Base-by-base conservation (phyloP, 2,797 vertebrate species). In the Myotis pilosus region DNA sequence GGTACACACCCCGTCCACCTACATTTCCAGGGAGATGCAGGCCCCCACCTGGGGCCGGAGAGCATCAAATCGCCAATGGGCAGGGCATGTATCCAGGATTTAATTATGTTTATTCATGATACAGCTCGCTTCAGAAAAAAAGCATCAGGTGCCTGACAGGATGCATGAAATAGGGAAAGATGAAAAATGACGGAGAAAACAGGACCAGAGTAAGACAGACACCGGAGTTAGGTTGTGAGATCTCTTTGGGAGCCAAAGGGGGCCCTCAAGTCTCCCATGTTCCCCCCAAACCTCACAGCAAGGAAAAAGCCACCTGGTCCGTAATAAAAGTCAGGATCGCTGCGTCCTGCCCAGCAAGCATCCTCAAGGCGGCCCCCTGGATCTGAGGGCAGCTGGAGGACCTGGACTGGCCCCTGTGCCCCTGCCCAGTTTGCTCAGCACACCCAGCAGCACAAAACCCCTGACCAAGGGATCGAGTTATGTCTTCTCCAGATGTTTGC, bases 311-410 rank as follows among this genome's bases (percentile, higher is more conserved):
- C 8, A 10, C 33, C 64, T 44, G n/a, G 3, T 64, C 53, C 30
- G 10, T n/a, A 57, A 28, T 10, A 10, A 36, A 55, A 36, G 0
- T 86, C 49, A 28, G 3, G 1, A 15, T 38, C 0, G 1, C 51
- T 41, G 17, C 16, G 33, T 13, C 1, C 44, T 19, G 4, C 49
- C 53, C 41, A 91, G 76, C 1, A 3, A 22, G 82, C 13, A 20
- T 49, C 28, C 68, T 36, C 53, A 7, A 20, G 10, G 47, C 41
- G 8, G 19, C 78, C 44, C 15, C 9, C 20, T 3, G 0, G 74
- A 33, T 51, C 2, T 8, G 22, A 23, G 62, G 25, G 0, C 68
- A 30, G 80, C 44, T 10, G 36, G 38, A n/a, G 28, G 20, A 17
- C 71, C 74, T 88, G 53, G 41, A 38, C 33, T 8, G 12, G 25